Percentiles rank a stretch among this genome's conserved stretches.
Conservation (phyloP, 2,113 vertebrate species). For the Fulmarus glacialis region DNA sequence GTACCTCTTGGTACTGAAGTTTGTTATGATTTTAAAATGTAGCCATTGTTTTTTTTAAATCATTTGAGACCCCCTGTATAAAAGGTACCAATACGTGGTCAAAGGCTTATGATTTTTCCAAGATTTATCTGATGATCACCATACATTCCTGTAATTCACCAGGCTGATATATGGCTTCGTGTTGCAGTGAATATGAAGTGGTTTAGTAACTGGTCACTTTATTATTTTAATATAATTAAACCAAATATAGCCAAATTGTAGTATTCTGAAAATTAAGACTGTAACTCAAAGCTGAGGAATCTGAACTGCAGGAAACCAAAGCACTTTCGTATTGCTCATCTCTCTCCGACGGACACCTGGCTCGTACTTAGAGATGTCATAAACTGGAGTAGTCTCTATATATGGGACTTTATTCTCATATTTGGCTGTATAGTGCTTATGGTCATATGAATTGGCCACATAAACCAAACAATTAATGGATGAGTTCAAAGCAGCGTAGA, state of each 20-base stretch:
- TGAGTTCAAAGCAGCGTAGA: not conserved
- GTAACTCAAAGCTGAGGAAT: not conserved
- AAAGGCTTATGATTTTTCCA: not conserved
- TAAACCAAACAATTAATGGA: not conserved
- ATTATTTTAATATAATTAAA: not conserved
- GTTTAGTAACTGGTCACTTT: not conserved
- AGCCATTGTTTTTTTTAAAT: not conserved
- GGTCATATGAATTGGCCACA: not conserved
- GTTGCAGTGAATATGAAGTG: not conserved
- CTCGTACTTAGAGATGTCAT: not conserved
- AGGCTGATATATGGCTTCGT: fast-evolving
- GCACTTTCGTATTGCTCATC: not conserved
- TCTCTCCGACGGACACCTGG: not conserved
- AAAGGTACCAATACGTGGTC: not conserved
- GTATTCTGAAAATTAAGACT: not conserved
- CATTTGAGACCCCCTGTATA: not conserved
- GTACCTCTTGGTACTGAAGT: not conserved
- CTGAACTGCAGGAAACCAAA: not conserved
- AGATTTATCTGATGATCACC: not conserved
- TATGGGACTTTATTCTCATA: not conserved
- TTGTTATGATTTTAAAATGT: not conserved
- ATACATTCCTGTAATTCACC: not conserved
- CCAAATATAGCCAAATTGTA: not conserved
- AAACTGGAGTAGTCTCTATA: not conserved
- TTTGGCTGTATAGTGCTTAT: not conserved